Evolutionary conservation across 2,113 vertebrate genomes (phyloP).

Genomic region (Plectropomus leopardus): DNA sequence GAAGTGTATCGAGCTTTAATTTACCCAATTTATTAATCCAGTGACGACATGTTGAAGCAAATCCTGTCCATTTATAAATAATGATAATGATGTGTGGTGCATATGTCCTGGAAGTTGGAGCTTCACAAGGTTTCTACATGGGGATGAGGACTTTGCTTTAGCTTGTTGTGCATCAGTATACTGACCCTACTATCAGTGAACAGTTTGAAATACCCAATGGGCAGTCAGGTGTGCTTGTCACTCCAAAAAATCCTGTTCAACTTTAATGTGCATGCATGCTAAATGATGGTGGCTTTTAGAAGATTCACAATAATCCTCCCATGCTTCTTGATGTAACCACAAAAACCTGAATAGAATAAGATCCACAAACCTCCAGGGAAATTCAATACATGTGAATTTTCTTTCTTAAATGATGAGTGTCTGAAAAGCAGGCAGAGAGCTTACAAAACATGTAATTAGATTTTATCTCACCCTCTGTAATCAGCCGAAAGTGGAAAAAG

Average conservation of each 20-base stretch:
- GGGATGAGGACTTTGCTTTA: too few relatives aligned
- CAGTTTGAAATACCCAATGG: not conserved
- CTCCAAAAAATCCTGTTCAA: not conserved
- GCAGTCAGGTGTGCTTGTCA: not conserved
- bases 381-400: not conserved
- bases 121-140: too few relatives aligned
- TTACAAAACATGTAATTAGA: constrained; percentile 1
- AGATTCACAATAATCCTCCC: not conserved
- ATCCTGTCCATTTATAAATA: constrained; percentile 5
- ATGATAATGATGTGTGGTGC: too few relatives aligned
- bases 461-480: constrained; percentile 2
- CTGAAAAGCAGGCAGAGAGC: not conserved
- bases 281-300: not conserved
- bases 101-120: too few relatives aligned
- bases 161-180: not conserved
- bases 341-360: not conserved
- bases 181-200: not conserved
- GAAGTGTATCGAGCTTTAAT: constrained; percentile 2
- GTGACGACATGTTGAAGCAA: not conserved
- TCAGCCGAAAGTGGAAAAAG: not conserved
- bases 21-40: not conserved
- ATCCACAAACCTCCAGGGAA: not conserved
- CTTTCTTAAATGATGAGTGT: not conserved
- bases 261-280: not conserved
- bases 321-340: not conserved